Evolutionary conservation across 2,888 invertebrate species (phyloP).

Genomic region (Erannis defoliaria): DNA sequence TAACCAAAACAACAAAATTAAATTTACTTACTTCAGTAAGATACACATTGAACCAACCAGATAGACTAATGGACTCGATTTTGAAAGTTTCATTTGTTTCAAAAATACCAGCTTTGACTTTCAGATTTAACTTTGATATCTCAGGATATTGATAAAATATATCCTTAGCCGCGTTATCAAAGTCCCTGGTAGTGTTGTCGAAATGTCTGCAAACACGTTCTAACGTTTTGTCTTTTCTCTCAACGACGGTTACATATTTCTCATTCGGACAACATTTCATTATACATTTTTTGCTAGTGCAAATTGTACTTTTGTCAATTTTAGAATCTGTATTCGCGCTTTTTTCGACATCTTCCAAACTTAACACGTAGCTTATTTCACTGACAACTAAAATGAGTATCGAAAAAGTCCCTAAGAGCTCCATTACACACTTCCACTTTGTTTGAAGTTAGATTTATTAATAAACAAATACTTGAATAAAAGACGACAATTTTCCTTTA

Average conservation of each 20-base stretch:
- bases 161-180: not conserved
- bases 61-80: not conserved
- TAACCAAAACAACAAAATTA: too few species aligned
- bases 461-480: not conserved
- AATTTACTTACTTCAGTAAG: slow-evolving; percentile 32
- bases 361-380: slow-evolving; percentile 4
- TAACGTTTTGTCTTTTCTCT: not conserved
- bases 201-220: not conserved
- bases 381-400: not conserved
- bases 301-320: not conserved
- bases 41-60: slow-evolving; percentile 14
- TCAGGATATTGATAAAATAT: slow-evolving; percentile 5
- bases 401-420: not conserved
- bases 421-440: slow-evolving; percentile 18
- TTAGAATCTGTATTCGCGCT: not conserved
- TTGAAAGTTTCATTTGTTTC: slow-evolving; percentile 4
- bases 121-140: slow-evolving; percentile 8
- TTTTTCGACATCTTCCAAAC: not conserved
- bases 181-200: not conserved
- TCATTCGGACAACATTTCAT: slow-evolving; percentile 24
- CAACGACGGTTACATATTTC: not conserved
- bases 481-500: not conserved
- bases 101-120: slow-evolving; percentile 14
- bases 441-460: not conserved
- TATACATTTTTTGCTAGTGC: not conserved